Base-by-base conservation (phyloP, 1,140 invertebrate genomes). In the Stenopsyche tienmushanensis region DNA sequence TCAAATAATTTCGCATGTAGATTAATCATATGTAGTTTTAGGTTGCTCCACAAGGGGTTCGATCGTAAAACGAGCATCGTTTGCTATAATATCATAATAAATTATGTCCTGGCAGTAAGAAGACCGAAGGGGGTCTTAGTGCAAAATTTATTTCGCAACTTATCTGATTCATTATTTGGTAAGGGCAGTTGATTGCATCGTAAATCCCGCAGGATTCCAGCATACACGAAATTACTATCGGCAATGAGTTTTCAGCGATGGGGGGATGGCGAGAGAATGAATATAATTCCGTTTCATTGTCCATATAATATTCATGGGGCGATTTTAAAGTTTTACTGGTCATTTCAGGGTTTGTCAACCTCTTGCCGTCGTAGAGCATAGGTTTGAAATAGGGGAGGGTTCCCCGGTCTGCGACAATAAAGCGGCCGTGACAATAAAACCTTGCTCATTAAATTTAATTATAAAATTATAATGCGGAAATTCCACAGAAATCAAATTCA, bases 381-480 rank as follows among this genome's bases (percentile, higher is more conserved):
- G 25, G 53, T 41, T 21, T 1, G 7, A 29, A 20, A 25, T 49
- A 23, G 21, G 21, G 47, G 47, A 49, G 15, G 15, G 47, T 49
- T 23, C 15, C 21, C 15, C 47, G 47, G 10, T 23, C 47, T 34
- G 29, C 29, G 29, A 34, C 29, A 34, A n/a, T 34, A 34, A 34
- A 45, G 44, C 9, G 8, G 3, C 5, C 3, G 44, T 7, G 3
- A 55, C 52, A 55, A 42, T 57, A 57, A 57, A 57, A 57, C 15
- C 54, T 42, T 34, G 54, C 54, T 57, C 54, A 57, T 57, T 57
- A 57, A 57, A 57, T 57, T 57, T 57, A 57, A 57, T 57, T 57
- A 57, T 57, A 42, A 23, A 57, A 57, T 57, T 57, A 57, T 57
- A 57, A 57, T 15, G 54, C 54, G 54, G 54, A 57, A 34, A 57